A percentile compares a stretch with the other conserved stretches of the same genome.
Evolutionary conservation across 2,113 vertebrate genomes (phyloP).

Genomic region (Pachycephala philippinensis): DNA sequence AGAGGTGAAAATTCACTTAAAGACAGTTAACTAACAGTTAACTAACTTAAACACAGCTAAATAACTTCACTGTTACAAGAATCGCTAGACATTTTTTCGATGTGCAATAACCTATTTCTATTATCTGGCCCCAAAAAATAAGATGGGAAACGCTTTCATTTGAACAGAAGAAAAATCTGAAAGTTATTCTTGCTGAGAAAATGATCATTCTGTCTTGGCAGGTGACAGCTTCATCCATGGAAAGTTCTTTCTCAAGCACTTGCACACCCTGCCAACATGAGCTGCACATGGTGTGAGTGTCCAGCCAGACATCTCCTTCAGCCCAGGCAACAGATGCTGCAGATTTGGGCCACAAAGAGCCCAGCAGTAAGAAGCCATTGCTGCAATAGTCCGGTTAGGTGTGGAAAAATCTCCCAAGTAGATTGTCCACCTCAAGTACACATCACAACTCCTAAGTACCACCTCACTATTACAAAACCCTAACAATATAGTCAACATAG

Average conservation of each 20-base stretch:
- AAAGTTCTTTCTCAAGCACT: not conserved
- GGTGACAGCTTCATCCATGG: not conserved
- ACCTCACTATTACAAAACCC: not conserved
- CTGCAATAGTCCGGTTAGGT: not conserved
- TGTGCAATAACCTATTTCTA: not conserved
- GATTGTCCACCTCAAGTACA: not conserved
- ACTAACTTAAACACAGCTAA: too few relatives aligned
- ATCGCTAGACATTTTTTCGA: not conserved
- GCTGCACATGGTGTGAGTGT: too few relatives aligned
- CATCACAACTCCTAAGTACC: not conserved
- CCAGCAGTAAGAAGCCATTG: not conserved
- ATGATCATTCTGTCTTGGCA: not conserved
- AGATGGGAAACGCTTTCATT: fast-evolving
- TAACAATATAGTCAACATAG: fast-evolving
- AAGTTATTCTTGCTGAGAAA: not conserved
- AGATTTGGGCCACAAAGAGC: not conserved
- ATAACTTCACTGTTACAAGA: not conserved
- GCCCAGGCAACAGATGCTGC: not conserved
- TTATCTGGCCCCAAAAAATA: not conserved
- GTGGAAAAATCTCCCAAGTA: not conserved
- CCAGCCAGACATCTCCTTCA: not conserved
- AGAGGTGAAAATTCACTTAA: not conserved
- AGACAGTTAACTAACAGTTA: too few relatives aligned
- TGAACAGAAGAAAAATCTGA: fast-evolving
- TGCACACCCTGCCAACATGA: not conserved